phyloP scores from a whole-genome alignment of 2,888 invertebrate genomes.

The Holacanthella duospinosa region DNA sequence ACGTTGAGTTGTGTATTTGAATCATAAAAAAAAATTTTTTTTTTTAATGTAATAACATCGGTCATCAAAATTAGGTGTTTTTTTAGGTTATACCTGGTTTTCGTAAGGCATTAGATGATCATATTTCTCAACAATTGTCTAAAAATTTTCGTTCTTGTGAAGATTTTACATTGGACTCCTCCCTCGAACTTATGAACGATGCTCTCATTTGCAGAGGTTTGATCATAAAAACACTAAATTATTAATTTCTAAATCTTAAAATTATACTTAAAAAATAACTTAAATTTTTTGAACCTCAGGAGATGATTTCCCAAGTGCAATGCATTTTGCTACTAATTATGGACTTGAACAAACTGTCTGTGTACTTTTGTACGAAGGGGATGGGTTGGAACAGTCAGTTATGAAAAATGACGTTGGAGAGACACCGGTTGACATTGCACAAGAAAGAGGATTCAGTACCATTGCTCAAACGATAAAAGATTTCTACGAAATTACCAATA shows the following conservation, averaged over 20 bases:
- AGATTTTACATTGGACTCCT: slow-evolving; percentile 28
- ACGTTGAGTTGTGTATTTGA: slow-evolving; percentile 1
- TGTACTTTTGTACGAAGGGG: slow-evolving; percentile 29
- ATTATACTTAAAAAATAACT: neutral
- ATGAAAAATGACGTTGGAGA: slow-evolving; percentile 25
- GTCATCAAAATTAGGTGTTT: slow-evolving; percentile 4
- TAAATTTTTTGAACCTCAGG: slow-evolving; percentile 10
- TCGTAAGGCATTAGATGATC: slow-evolving; percentile 27
- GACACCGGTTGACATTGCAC: slow-evolving; percentile 29
- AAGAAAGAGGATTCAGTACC: slow-evolving; percentile 13
- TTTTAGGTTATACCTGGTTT: slow-evolving; percentile 30
- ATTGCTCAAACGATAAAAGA: slow-evolving; percentile 26
- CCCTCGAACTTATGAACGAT: slow-evolving; percentile 34
- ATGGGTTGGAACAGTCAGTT: slow-evolving; percentile 30
- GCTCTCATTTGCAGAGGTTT: slow-evolving; percentile 23
- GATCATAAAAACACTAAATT: neutral
- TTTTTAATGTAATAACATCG: no score
- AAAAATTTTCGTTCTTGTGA: slow-evolving; percentile 28
- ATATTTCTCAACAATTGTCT: slow-evolving; percentile 24
- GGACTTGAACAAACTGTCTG: slow-evolving; percentile 31
- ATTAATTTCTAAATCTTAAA: neutral
- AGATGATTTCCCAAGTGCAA: slow-evolving; percentile 29
- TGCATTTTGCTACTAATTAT: slow-evolving; percentile 36
- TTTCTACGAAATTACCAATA: slow-evolving; percentile 28
- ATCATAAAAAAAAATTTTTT: neutral